Evolutionary conservation across 2,888 invertebrate genomes (phyloP), one percentile per base, ranked within the genome.

Genomic region (Dromius quadrimaculatus): DNA sequence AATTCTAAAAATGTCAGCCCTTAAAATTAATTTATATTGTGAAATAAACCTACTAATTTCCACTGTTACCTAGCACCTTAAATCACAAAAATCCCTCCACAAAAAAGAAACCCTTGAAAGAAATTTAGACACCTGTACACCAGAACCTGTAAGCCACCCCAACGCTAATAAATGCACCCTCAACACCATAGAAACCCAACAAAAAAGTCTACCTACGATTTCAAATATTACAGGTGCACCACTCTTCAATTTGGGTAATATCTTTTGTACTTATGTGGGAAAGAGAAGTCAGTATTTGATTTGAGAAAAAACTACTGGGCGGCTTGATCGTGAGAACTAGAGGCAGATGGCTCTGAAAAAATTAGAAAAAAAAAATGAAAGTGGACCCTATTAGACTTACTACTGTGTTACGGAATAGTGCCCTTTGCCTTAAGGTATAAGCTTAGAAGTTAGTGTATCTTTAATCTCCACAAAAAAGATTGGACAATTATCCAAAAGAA

Each of bases 221-320:
- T 23, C 23, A 47, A 47, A 54, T 36, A 63, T 65, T 71, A 74
- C 74, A 74, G 72, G 74, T 65, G 65, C 65, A 65, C 1, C 36
- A 22, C 36, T 34, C 65, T 71, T 8, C 23, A 28, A 54, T 54
- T 54, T 54, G 15, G 50, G 50, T 74, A 72, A 74, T 72, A 72
- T 72, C 72, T 71, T 62, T 74, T 72, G 72, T 74, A 32, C 61
- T 74, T 71, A 71, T 72, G 74, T 74, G 74, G 72, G 74, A 74
- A 72, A 64, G 50, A 23, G 45, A 43, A 57, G 41, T 36, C 50
- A 47, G 57, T 61, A 36, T 62, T 71, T 54, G 38, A 41, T 28
- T 71, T 54, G 19, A 54, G 22, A 23, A 41, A 54, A 71, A 6
- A 9, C 28, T 28, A 28, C 28, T 13, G 28, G 23, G 23, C 47